Base-by-base conservation (phyloP, 2,113 vertebrate species). In the Tretioscincus oriximinensis region DNA sequence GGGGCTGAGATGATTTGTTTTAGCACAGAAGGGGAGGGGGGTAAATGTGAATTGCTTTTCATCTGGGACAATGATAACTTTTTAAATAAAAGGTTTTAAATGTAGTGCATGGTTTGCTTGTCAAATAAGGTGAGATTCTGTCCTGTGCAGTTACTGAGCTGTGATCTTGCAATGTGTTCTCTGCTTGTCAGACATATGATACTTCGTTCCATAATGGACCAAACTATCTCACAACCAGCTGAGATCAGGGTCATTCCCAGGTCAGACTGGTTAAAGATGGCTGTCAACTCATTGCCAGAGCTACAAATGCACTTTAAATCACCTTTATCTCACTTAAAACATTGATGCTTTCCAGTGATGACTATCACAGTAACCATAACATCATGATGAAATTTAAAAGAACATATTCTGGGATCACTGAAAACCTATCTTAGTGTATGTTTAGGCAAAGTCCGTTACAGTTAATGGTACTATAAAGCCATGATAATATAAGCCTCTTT, bases 241-340 rank as follows among this genome's bases (percentile, higher is more conserved):
- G 95, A 93, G 93, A 90, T 88, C 85, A 84, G 94, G 95, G 95
- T 96, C 95, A 95, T 93, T 83, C 93, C 90, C 74, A 91, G 96
- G 95, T 96, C 95, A 95, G 51, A 60, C 90, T 95, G 94, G 91
- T 90, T 94, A 94, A 93, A 95, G 95, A 95, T 90, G 93, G 91
- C 92, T 96, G 95, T 95, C 94, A 94, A 84, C 94, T 94, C 88
- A 85, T 78, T 85, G 86, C 87, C 90, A 88, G 90, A 90, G 77
- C 88, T 87, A 90, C 86, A 90, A 84, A 74, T 83, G 16, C 84
- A 71, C 92, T 94, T 94, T 94, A 90, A 91, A 92, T 90, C 92
- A 90, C 89, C 90, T 94, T 94, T 93, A 94, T 95, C 91, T 95
- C 88, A 87, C 86, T 92, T 89, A 81, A 76, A 82, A 76, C 76